phyloP scores from a whole-genome alignment of 2,888 invertebrate genomes.

The Heterodera filipjevi region DNA sequence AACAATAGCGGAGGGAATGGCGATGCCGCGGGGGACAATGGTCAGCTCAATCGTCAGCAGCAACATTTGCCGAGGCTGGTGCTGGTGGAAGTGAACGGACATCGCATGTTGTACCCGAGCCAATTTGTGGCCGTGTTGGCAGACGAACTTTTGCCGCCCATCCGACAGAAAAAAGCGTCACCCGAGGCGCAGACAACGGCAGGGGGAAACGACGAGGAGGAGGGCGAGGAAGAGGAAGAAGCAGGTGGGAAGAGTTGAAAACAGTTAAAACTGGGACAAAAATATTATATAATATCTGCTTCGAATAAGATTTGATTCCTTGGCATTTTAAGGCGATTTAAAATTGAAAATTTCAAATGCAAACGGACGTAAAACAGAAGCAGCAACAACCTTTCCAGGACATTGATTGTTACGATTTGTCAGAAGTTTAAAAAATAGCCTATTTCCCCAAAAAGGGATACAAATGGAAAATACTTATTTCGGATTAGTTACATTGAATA shows the following conservation, averaged over 20 bases:
- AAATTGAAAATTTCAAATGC: no score
- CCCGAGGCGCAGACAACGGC: neutral
- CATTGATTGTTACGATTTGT: no score
- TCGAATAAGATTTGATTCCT: no score
- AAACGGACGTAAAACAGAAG: no score
- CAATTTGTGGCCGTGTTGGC: constrained; percentile 89
- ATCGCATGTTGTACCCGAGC: constrained; percentile 91
- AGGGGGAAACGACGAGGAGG: neutral
- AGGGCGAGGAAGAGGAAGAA: neutral
- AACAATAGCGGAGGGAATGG: neutral
- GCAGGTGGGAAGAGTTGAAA: neutral
- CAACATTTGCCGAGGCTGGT: constrained; percentile 52
- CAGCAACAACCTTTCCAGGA: no score
- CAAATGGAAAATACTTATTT: no score
- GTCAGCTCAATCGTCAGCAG: constrained; percentile 15
- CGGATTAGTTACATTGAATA: no score
- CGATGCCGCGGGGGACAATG: neutral
- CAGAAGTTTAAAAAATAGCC: no score
- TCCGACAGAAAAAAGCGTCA: neutral
- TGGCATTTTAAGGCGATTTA: no score
- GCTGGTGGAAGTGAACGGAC: constrained; percentile 75
- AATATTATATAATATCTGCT: no score
- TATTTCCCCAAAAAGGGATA: no score
- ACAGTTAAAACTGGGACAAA: no score
- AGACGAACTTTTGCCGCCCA: constrained; percentile 71